phyloP scores from a whole-genome alignment of 2,888 invertebrate species.

The Dasysyrphus albostriatus region DNA sequence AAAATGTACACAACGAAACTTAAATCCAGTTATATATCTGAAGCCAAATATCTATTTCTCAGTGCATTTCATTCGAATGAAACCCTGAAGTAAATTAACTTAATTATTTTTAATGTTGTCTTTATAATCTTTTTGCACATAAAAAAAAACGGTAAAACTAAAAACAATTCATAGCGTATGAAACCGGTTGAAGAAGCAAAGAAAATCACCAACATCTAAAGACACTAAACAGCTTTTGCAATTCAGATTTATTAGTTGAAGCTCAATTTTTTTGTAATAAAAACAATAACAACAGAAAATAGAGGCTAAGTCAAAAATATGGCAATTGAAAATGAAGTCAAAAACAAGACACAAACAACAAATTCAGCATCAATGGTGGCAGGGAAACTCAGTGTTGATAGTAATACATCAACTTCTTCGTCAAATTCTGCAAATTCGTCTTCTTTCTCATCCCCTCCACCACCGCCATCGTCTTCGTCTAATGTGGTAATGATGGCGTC shows the following conservation, averaged over 20 bases:
- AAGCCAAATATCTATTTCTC: conserved; percentile 50
- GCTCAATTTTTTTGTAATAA: background rate
- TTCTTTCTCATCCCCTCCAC: conserved; percentile 24
- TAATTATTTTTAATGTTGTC: background rate
- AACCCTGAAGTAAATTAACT: conserved; percentile 48
- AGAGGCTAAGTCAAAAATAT: conserved; percentile 51
- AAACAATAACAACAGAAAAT: conserved; percentile 13
- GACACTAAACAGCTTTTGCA: conserved; percentile 27
- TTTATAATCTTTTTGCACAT: background rate
- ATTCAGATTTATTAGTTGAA: conserved; percentile 25
- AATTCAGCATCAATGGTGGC: conserved; percentile 29
- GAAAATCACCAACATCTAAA: conserved; percentile 18
- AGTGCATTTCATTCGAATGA: conserved; percentile 57
- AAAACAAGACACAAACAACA: conserved; percentile 50
- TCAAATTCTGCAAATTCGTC: conserved; percentile 52
- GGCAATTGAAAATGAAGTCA: conserved; percentile 72
- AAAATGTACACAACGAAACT: conserved; percentile 55
- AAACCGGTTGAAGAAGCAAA: conserved; percentile 24
- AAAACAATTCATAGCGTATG: conserved; percentile 2
- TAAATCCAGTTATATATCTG: conserved; percentile 31
- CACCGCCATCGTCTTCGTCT: conserved; percentile 10
- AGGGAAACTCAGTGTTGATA: conserved; percentile 54
- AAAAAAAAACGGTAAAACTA: background rate
- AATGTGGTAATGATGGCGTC: conserved; percentile 44
- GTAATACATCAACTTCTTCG: conserved; percentile 55